A percentile compares a stretch with the other conserved stretches of the same genome.
Conservation (phyloP, 2,113 vertebrate genomes). For the Mohoua ochrocephala region DNA sequence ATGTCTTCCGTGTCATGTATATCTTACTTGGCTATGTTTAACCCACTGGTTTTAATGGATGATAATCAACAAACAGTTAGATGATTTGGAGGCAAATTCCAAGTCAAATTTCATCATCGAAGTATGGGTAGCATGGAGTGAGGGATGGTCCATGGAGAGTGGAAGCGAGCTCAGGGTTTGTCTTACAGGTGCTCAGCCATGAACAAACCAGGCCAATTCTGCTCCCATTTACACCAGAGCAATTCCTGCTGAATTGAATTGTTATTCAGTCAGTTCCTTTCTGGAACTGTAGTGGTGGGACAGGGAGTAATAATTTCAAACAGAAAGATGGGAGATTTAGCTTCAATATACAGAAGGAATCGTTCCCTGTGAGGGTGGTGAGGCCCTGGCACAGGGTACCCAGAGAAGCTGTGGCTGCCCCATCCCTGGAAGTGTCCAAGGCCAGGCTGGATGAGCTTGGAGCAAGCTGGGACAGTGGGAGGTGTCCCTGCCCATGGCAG, state of each 20-base stretch:
- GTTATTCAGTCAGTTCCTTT: not conserved
- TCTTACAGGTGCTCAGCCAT: not conserved
- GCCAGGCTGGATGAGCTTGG: accelerated
- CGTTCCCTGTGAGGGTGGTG: not conserved
- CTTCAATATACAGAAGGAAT: not conserved
- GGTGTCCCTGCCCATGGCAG: not conserved
- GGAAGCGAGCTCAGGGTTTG: not conserved
- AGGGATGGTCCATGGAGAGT: not conserved
- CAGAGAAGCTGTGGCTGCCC: not conserved
- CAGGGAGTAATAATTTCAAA: not conserved
- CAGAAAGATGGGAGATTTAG: not conserved
- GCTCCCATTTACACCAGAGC: not conserved
- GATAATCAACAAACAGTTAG: not conserved
- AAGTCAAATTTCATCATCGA: not conserved
- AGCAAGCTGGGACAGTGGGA: accelerated
- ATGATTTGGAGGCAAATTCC: not conserved
- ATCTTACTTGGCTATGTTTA: not conserved
- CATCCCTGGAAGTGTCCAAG: not conserved
- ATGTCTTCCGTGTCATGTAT: not conserved
- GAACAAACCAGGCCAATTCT: not conserved
- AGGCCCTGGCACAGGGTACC: not conserved
- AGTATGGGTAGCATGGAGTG: too few relatives aligned
- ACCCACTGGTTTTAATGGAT: not conserved
- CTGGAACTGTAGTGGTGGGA: not conserved
- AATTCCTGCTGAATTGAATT: not conserved